Base-by-base conservation (phyloP, 2,888 invertebrate species). In the Phasia obesa region DNA sequence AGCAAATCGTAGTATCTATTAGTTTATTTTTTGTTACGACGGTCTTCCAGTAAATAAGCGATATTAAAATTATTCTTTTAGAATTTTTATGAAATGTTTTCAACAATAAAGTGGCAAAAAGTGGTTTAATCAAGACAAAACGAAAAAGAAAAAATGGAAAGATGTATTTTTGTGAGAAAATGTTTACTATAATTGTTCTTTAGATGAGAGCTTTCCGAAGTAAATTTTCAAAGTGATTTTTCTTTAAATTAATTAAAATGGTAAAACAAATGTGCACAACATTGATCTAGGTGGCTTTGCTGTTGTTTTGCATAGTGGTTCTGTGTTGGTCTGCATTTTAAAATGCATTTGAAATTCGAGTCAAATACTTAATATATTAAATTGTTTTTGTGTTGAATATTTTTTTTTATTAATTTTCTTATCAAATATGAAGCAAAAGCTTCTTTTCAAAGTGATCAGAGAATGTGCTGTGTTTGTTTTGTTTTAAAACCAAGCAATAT, bases 141-240 rank as follows among this genome's bases (percentile, higher is more conserved):
- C 42, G 4, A 42, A 19, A 42, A 19, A 47, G 7, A 9, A 6
- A 47, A 47, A 44, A 1, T 7, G 6, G 9, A 13, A 73, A 51
- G 73, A 25, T 35, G 59, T 6, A 35, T 64, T 73, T 73, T 67
- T 73, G 64, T 79, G 78, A 60, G 59, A 79, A 59, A 67, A 65
- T 42, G 19, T 9, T 64, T 38, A 57, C n/a, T 49, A 38, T 23
- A n/a, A n/a, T 67, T 13, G 15, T 75, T 49, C 27, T 69, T 51
- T 19, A 59, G 51, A 67, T 49, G 35, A 49, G 44, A 64, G 51
- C 13, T 47, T 47, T 25, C 31, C 55, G 2, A 53, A 53, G 5
- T 42, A 42, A 53, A 17, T 53, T 19, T 49, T 75, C 42, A 49
- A 65, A 65, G 65, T 65, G 49, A 67, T 65, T 57, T 35, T 23